Evolutionary conservation across 1,140 invertebrate genomes (phyloP).

Genomic region (Aporrectodea caliginosa): DNA sequence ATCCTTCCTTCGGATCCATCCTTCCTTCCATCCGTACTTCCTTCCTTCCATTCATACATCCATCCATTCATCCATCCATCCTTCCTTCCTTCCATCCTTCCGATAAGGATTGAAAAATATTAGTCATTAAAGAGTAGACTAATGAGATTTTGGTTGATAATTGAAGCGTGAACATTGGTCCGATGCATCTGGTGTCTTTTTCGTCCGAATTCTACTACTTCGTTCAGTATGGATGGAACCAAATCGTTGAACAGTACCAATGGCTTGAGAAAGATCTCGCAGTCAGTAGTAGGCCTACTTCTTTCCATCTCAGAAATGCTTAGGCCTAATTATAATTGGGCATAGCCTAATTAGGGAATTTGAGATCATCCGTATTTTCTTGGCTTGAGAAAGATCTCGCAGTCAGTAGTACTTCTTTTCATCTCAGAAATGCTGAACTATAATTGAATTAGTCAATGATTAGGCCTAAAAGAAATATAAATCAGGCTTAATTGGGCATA

Average conservation of each 20-base stretch:
- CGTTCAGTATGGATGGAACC: background rate
- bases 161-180: constrained; percentile 9
- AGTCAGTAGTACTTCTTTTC: too few species aligned
- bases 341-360: background rate
- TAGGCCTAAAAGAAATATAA: too few species aligned
- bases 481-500: too few species aligned
- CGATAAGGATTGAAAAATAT: background rate
- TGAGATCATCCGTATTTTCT: background rate
- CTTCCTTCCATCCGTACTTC: too few species aligned
- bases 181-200: constrained; percentile 4
- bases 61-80: too few species aligned
- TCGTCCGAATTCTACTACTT: constrained; percentile 12
- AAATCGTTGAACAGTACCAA: constrained; percentile 6
- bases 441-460: too few species aligned
- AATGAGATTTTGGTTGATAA: background rate
- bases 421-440: too few species aligned
- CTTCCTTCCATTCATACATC: too few species aligned
- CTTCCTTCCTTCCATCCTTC: background rate
- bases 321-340: background rate
- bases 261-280: constrained; percentile 13
- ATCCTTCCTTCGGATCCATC: background rate
- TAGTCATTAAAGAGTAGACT: background rate
- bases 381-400: background rate
- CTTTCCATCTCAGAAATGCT: background rate
- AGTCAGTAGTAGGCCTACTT: constrained; percentile 12